These are phyloP conservation scores for Calycopis cecrops DNA, from an alignment of 1,140 invertebrate species.

Conservation along the genomic window DNA sequence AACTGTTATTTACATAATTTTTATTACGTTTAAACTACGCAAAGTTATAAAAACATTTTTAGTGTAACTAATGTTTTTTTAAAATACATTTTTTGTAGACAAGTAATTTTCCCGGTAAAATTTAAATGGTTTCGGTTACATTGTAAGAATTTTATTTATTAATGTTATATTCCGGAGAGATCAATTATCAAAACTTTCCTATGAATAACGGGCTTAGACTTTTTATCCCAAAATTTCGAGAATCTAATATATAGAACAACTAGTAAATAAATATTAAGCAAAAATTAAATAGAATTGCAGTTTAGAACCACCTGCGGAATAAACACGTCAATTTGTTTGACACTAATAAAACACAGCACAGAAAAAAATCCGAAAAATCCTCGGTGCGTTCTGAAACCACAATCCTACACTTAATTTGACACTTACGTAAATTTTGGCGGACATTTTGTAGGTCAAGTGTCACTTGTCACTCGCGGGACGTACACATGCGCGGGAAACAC, in stretches of 20 bases:
- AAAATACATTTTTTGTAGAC: too few relatives aligned
- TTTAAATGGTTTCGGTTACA: too few relatives aligned
- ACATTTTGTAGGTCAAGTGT: constrained; percentile 62
- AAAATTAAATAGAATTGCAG: constrained; percentile 45
- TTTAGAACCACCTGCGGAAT: constrained; percentile 42
- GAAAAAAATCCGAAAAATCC: constrained; percentile 33
- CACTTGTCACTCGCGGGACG: constrained; percentile 61
- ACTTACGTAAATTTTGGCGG: constrained; percentile 70
- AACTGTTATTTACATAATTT: not conserved
- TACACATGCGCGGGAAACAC: constrained; percentile 54
- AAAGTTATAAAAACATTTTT: too few relatives aligned
- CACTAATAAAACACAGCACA: constrained; percentile 25
- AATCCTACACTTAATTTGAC: constrained; percentile 55
- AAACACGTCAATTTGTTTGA: constrained; percentile 18
- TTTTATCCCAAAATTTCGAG: not conserved
- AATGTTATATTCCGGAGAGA: too few relatives aligned
- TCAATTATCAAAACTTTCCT: too few relatives aligned
- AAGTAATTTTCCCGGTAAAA: too few relatives aligned
- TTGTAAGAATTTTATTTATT: too few relatives aligned
- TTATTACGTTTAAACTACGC: not conserved
- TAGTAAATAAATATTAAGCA: constrained; percentile 28
- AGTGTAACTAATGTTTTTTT: too few relatives aligned
- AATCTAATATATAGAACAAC: not conserved
- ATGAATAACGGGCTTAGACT: too few relatives aligned
- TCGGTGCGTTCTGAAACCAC: constrained; percentile 57